Evolutionary conservation across 2,888 invertebrate species (phyloP).

Genomic region (Pimpla rufipes): DNA sequence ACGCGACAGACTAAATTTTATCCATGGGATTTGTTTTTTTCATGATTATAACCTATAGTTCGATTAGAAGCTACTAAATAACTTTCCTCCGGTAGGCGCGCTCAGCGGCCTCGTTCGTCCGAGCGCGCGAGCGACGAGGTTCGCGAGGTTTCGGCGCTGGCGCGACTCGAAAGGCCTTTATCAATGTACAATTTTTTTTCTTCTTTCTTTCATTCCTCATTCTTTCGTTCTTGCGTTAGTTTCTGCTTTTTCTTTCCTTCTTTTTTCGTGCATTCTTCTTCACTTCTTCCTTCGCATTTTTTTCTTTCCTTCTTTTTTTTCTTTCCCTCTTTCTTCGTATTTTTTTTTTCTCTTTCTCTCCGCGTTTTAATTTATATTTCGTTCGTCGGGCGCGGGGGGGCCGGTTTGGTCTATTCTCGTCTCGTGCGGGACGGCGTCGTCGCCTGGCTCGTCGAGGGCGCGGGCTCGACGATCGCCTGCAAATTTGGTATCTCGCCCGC

Average conservation of each 20-base stretch:
- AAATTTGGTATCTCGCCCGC: slow-evolving; percentile 88
- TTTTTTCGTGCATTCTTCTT: too few relatives aligned
- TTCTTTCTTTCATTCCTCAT: slow-evolving; percentile 30
- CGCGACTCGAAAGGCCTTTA: slow-evolving; percentile 69
- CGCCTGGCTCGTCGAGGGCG: slow-evolving; percentile 73
- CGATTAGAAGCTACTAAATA: slow-evolving; percentile 80
- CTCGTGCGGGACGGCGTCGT: slow-evolving; percentile 76
- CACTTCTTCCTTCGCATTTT: too few relatives aligned
- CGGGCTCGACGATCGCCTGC: slow-evolving; percentile 86
- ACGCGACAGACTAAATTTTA: slow-evolving; percentile 53
- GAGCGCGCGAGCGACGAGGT: slow-evolving; percentile 49
- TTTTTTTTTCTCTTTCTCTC: slow-evolving; percentile 36
- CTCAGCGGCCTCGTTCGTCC: slow-evolving; percentile 37
- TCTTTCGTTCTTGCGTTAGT: slow-evolving; percentile 44
- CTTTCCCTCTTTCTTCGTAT: slow-evolving; percentile 46
- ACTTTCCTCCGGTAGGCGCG: slow-evolving; percentile 74
- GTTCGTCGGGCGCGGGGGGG: not conserved
- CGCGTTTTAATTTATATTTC: slow-evolving; percentile 24
- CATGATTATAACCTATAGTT: slow-evolving; percentile 70
- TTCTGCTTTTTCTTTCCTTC: slow-evolving; percentile 32
- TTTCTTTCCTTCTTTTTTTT: slow-evolving; percentile 63
- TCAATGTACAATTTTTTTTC: slow-evolving; percentile 69
- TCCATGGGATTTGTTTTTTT: slow-evolving; percentile 58
- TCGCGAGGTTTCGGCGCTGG: slow-evolving; percentile 49
- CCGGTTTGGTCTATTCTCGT: slow-evolving; percentile 70